Evolutionary conservation across 2,888 invertebrate genomes (phyloP), one percentile per base, ranked within the genome.

Genomic region (Palloptera scutellata): DNA sequence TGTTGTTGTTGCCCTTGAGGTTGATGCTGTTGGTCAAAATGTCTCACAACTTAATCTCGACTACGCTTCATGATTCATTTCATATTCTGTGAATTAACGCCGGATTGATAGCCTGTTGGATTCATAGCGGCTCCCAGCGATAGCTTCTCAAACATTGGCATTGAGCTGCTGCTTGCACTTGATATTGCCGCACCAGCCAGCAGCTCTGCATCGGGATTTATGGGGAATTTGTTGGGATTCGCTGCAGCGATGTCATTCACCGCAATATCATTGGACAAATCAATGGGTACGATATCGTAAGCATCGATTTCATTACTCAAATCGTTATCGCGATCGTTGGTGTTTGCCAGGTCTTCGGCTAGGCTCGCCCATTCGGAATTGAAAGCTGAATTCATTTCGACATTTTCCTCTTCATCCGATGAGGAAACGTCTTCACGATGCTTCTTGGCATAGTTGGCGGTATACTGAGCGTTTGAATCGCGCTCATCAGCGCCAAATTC

Each of bases 211-310:
- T 85, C 82, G n/a, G 85, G 83, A 79, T 86, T 79, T 17, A 74
- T 58, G 10, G 82, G 79, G 42, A 79, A 82, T n/a, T n/a, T n/a
- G 52, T 80, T 75, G 5, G 78, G 72, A 70, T 81, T 76, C 45
- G 81, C 79, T 17, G 83, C 84, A 19, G 84, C 76, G 60, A 79
- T 70, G 73, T 85, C 79, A 70, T 86, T 86, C 45, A 86, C 79
- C 11, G 80, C 82, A 72, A 86, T 84, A 69, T 86, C 86, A 74
- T 85, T 84, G 62, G 83, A 84, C 64, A 86, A 76, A 78, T 85
- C 85, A 45, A 81, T 72, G 48, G 84, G 84, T 52, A 76, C 73
- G 58, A 73, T 73, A 63, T 81, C 79, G 66, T 79, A 80, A 45
- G 70, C 75, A 72, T 84, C 83, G 71, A 85, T 83, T 66, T 81